Base-by-base conservation (phyloP, 2,888 invertebrate species). In the Hecatera dysodea region DNA sequence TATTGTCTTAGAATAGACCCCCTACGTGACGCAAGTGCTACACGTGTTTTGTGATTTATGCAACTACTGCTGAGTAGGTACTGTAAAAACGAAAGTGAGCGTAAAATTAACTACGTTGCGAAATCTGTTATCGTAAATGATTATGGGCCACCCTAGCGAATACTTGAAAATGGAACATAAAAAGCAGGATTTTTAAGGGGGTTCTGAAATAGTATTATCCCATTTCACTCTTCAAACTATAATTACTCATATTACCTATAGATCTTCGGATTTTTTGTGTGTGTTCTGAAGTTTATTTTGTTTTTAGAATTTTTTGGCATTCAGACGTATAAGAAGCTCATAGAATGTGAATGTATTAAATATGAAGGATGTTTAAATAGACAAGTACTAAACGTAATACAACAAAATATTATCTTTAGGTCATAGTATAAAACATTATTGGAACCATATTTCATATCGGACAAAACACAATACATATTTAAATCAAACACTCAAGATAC, bases 1-100 rank as follows among this genome's bases (percentile, higher is more conserved):
- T 96, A 95, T 95, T 93, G 94, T 93, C 93, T 93, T 89, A 90
- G 90, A 93, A 93, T 93, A 94, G 92, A 91, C 92, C 90, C 85
- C 90, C 90, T 86, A 86, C 80, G 85, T 78, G 84, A 84, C 75
- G 82, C 85, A 80, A 85, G 79, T 78, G 76, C 44, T 81, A 76
- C 79, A 86, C 71, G 78, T 86, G 82, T 79, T 71, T 64, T 71
- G 75, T 79, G 81, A 84, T 82, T 84, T 86, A 82, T 85, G 83
- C 81, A 83, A 84, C 72, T 72, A 75, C 29, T 42, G 56, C 42
- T 69, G 75, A 77, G 65, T 75, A 56, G 75, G 53, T 75, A 76
- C 71, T 63, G 64, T 73, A 81, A 82, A 82, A 82, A 80, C 71
- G 55, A 75, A 82, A 84, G 79, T 82, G 73, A 83, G 75, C 87